Evolutionary conservation across 2,113 vertebrate species (phyloP).

Genomic region (Amblyopsis rosae): DNA sequence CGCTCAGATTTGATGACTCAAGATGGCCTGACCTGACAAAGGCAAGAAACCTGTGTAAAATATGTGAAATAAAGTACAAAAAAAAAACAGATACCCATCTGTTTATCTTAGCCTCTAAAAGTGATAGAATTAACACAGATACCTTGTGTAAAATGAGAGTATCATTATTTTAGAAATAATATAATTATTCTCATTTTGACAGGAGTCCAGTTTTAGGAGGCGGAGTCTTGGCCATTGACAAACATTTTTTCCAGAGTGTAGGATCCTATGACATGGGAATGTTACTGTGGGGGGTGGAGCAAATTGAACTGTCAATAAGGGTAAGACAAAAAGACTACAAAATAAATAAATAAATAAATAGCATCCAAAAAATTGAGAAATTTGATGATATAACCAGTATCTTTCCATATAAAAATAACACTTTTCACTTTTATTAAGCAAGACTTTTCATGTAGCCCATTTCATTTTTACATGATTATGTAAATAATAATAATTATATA

Average conservation of each 20-base stretch:
- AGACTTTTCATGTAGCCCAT: no score
- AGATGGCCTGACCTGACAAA: background rate
- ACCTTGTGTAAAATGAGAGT: background rate
- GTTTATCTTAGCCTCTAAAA: no score
- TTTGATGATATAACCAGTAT: no score
- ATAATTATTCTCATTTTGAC: background rate
- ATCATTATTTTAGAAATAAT: background rate
- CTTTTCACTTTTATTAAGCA: no score
- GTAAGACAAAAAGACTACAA: slow-evolving; percentile 62
- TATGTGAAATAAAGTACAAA: background rate
- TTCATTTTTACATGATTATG: no score
- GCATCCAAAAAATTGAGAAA: no score
- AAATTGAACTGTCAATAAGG: slow-evolving; percentile 88
- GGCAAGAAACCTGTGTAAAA: background rate
- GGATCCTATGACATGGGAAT: slow-evolving; percentile 86
- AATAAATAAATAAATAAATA: no score
- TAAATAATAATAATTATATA: no score
- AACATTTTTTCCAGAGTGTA: slow-evolving; percentile 86
- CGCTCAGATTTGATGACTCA: background rate
- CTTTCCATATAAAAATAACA: no score
- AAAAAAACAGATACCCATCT: background rate
- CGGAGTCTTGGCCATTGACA: slow-evolving; percentile 82
- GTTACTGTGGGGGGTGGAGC: slow-evolving; percentile 80
- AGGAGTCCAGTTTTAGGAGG: slow-evolving; percentile 85
- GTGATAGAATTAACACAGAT: background rate